Percentiles rank a stretch among this genome's conserved stretches.
Conservation (phyloP, 2,113 vertebrate species). For the Halichoeres trimaculatus region DNA sequence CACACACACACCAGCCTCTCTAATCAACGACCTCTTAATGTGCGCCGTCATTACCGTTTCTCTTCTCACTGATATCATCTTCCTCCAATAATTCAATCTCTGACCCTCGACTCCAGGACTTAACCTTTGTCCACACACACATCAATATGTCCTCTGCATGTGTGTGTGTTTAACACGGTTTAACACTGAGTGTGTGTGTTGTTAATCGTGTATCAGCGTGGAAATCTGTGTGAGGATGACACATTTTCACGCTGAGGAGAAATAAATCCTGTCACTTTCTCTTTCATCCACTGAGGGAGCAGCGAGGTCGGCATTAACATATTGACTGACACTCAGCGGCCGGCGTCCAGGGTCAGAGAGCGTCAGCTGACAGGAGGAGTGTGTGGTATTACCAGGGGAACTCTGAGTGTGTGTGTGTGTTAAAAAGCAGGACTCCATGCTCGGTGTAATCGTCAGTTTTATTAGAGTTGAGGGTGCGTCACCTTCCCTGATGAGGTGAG, state of each 20-base stretch:
- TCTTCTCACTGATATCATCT: slow-evolving; percentile 37
- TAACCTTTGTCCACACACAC: slow-evolving; percentile 30
- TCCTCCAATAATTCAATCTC: slow-evolving; percentile 30
- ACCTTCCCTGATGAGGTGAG: slow-evolving; percentile 1
- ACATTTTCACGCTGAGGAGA: background rate
- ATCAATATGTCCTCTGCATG: slow-evolving; percentile 1
- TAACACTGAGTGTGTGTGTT: no score
- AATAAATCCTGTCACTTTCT: background rate
- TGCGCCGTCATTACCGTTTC: slow-evolving; percentile 14
- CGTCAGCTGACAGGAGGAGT: slow-evolving; percentile 16
- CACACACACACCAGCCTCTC: background rate
- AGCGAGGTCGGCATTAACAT: slow-evolving; percentile 41
- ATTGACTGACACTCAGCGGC: slow-evolving; percentile 31
- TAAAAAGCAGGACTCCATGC: no score
- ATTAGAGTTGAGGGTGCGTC: slow-evolving; percentile 1
- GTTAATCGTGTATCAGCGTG: background rate
- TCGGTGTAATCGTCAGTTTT: no score
- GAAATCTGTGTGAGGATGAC: background rate
- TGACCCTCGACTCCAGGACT: slow-evolving; percentile 5
- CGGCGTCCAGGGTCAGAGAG: slow-evolving; percentile 1
- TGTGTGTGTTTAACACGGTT: no score
- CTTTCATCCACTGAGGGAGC: background rate
- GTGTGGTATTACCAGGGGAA: slow-evolving; percentile 1
- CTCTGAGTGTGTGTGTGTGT: slow-evolving; percentile 3
- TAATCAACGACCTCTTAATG: slow-evolving; percentile 15